These are phyloP conservation scores for Tetragonula carbonaria DNA, from an alignment of 2,888 invertebrate genomes.

Conservation along the genomic window DNA sequence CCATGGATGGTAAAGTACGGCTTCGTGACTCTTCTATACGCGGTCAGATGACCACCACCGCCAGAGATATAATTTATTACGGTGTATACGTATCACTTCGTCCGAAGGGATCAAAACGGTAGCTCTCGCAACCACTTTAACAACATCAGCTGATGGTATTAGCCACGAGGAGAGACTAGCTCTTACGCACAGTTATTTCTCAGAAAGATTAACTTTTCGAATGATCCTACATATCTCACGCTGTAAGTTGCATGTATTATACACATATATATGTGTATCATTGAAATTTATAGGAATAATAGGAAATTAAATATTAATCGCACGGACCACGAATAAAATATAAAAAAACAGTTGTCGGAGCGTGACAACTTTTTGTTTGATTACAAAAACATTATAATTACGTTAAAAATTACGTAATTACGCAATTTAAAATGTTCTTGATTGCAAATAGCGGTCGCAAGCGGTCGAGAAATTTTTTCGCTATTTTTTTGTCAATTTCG, in stretches of 20 bases:
- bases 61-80: conserved; percentile 37
- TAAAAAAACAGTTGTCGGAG: too few species aligned
- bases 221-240: background rate
- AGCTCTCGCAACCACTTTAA: conserved; percentile 12
- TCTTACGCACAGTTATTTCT: conserved; percentile 9
- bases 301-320: background rate
- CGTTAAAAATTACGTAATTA: too few species aligned
- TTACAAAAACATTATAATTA: too few species aligned
- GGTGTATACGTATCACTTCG: conserved; percentile 41
- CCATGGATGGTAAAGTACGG: background rate
- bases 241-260: too few species aligned
- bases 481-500: too few species aligned
- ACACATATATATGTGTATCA: background rate
- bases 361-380: too few species aligned
- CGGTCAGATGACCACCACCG: background rate
- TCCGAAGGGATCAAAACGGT: conserved; percentile 39
- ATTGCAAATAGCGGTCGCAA: too few species aligned
- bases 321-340: too few species aligned
- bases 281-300: background rate
- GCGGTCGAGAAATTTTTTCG: too few species aligned
- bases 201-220: background rate
- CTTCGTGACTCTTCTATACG: background rate
- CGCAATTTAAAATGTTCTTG: too few species aligned
- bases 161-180: background rate
- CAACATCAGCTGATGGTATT: conserved; percentile 17